A percentile compares a stretch with the other conserved stretches of the same genome.
phyloP scores from a whole-genome alignment of 2,888 invertebrate genomes.

The Hybos culiciformis region DNA sequence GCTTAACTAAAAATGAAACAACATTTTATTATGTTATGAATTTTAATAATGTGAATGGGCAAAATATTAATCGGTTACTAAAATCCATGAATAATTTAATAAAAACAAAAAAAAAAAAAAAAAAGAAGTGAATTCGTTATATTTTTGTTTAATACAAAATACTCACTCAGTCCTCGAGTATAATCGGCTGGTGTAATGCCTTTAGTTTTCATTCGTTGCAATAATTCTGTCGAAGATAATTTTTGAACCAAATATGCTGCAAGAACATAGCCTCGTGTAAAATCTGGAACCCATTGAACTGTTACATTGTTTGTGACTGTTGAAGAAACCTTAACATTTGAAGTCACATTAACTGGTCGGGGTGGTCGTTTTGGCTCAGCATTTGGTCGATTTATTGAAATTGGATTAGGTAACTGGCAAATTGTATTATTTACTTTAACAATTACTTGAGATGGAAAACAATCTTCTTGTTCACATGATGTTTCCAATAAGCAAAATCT shows the following conservation, averaged over 20 bases:
- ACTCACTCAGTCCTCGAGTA: constrained; percentile 78
- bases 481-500: constrained; percentile 87
- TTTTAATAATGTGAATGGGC: constrained; percentile 18
- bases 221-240: constrained; percentile 66
- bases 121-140: not conserved
- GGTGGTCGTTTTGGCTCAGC: constrained; percentile 94
- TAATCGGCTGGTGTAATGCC: constrained; percentile 83
- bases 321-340: constrained; percentile 70
- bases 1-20: constrained; percentile 79
- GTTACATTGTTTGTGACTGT: constrained; percentile 73
- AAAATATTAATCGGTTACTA: too few species aligned
- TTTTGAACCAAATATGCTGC: constrained; percentile 79
- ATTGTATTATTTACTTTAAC: constrained; percentile 88
- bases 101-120: too few species aligned
- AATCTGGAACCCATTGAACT: constrained; percentile 86
- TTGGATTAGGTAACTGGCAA: constrained; percentile 82
- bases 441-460: constrained; percentile 81
- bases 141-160: not conserved
- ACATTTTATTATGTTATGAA: too few species aligned
- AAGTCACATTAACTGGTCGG: constrained; percentile 89
- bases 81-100: constrained; percentile 18
- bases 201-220: constrained; percentile 68
- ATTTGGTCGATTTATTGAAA: constrained; percentile 93
- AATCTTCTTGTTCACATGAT: constrained; percentile 85
- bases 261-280: constrained; percentile 67